Base-by-base conservation (phyloP, 2,888 invertebrate genomes). In the Thereva nobilitata region DNA sequence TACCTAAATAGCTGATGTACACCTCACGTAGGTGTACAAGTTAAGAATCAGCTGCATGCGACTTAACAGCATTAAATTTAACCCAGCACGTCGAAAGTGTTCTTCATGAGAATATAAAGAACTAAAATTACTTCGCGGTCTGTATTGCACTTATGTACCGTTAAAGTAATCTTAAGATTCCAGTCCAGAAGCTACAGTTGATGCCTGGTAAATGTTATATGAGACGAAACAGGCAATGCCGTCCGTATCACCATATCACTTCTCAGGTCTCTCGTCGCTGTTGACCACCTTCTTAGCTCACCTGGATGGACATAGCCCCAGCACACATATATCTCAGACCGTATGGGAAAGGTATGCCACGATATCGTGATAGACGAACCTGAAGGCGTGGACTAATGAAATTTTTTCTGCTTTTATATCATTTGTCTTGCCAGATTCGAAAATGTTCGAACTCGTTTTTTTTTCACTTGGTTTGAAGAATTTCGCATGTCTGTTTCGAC, bases 141-240 rank as follows among this genome's bases (percentile, higher is more conserved):
- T 23, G 37, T 59, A 59, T 59, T 35, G 37, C 57, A 59, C 57
- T 59, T 59, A 59, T 45, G 45, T 59, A 59, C 57, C 57, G 57
- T 59, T 59, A 59, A 56, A 44, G 34, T 34, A 59, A 47, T 59
- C 57, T 59, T 59, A 42, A 44, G 57, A 47, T 56, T 47, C 10
- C 10, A 47, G 12, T 23, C n/a, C 23, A 10, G 23, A 23, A 23
- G 23, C 23, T 23, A 23, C 23, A 59, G 57, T 59, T 47, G 45
- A 38, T 37, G 47, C 5, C 57, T 37, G 47, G 57, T 37, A 59
- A 59, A 5, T 59, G 57, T 50, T 50, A 61, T 50, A 12, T 7
- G 50, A 61, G 49, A 50, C 50, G 61, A 42, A 50, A 50, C 50
- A 61, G 23, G 38, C 61, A 50, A 50, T 23, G 23, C 23, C 23